Base-by-base conservation (phyloP, 92 coral and sea anemone species). In the Scolanthus callimorphus region DNA sequence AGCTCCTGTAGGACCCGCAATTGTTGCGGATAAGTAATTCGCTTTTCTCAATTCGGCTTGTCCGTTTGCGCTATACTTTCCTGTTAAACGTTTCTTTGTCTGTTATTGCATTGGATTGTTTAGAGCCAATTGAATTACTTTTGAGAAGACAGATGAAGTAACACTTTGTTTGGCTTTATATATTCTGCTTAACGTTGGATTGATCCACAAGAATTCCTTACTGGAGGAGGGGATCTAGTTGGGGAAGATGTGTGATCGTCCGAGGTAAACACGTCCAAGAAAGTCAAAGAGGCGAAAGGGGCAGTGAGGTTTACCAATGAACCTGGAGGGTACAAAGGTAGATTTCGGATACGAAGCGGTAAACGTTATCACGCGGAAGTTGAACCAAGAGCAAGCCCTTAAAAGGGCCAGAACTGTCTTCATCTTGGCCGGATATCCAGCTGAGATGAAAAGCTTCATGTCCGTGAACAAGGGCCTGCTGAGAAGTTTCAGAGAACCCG, bases 181-280 rank as follows among this genome's bases (percentile, higher is more conserved):
- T 43, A 48, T 67, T 10, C 55, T 55, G 9, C 24, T 55, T 17
- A 50, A 50, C 25, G 51, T 57, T 15, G 76, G 66, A n/a, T 17
- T 56, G 2, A 27, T 57, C 1, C 23, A 45, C 3, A 60, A 49
- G 25, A 31, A 47, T 41, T 37, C 51, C 17, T 21, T 70, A 8
- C 39, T 70, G 2, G 77, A 70, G 41, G 77, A n/a, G 50, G 45
- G 49, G 67, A 59, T 34, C 39, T 70, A n/a, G 43, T 70, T 0
- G 77, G 68, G 10, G 51, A 58, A 26, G 55, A 59, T 22, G 29
- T 70, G 41, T 66, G 77, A 1, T 27, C 59, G 25, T 45, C 68
- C 17, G 76, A 70, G 27, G 43, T 24, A 23, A 70, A 70, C 44
- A 70, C 77, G 0, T 29, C 29, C 1, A 25, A 34, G 27, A 70